Percentiles rank a stretch among this genome's conserved stretches.
Evolutionary conservation across 2,888 invertebrate genomes (phyloP).

Genomic region (Disparrhopalites patrizii): DNA sequence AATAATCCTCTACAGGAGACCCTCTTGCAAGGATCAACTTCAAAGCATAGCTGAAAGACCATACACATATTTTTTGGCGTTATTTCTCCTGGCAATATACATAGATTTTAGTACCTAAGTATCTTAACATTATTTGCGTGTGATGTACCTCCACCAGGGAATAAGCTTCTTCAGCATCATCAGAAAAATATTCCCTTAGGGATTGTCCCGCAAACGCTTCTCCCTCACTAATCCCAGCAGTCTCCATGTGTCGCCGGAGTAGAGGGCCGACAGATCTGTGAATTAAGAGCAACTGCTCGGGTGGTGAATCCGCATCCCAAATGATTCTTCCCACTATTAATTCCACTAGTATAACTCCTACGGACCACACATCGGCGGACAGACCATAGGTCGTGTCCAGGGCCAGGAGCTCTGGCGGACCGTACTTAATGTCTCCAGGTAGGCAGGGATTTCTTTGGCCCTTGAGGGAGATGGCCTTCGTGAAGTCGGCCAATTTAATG

Average conservation of each 20-base stretch:
- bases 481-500: conserved; percentile 35
- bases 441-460: conserved; percentile 6
- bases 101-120: too few species aligned
- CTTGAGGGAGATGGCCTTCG: conserved; percentile 29
- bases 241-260: conserved; percentile 20
- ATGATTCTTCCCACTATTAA: conserved; percentile 26
- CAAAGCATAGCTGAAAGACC: conserved; percentile 35
- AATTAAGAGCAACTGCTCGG: conserved; percentile 30
- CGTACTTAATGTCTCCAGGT: conserved; percentile 28
- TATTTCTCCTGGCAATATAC: too few species aligned
- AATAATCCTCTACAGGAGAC: conserved; percentile 28
- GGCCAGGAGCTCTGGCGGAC: conserved; percentile 33
- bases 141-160: background rate
- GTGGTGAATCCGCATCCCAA: conserved; percentile 29
- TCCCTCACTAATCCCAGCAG: conserved; percentile 11
- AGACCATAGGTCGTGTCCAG: conserved; percentile 21
- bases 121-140: too few species aligned
- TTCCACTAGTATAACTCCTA: conserved; percentile 34
- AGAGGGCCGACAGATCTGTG: conserved; percentile 26
- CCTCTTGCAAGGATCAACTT: conserved; percentile 31
- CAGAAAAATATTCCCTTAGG: conserved; percentile 23
- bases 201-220: conserved; percentile 6
- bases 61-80: too few species aligned
- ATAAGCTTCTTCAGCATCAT: conserved; percentile 11
- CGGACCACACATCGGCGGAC: conserved; percentile 32